Evolutionary conservation across 2,888 invertebrate species (phyloP).

Genomic region (Cheilosia impressa): DNA sequence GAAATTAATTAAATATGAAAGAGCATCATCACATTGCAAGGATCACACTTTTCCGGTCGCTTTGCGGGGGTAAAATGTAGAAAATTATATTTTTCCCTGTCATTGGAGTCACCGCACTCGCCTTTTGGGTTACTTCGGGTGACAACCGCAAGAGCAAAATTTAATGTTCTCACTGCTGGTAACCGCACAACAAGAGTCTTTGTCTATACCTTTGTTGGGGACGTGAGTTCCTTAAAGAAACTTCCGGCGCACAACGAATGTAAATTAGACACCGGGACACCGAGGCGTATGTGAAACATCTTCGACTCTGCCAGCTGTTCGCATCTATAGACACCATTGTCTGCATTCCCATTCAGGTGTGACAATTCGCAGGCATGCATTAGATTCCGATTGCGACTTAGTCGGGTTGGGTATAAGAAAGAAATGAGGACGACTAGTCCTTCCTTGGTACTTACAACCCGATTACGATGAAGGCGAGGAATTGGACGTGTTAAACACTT

Average conservation of each 20-base stretch:
- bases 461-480: conserved; percentile 69
- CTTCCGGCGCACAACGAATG: conserved; percentile 64
- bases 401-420: conserved; percentile 15
- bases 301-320: conserved; percentile 66
- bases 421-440: conserved; percentile 22
- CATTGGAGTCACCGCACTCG: conserved; percentile 52
- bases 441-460: conserved; percentile 67
- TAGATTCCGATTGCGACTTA: conserved; percentile 70
- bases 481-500: conserved; percentile 75
- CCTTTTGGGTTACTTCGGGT: conserved; percentile 50
- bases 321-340: conserved; percentile 41
- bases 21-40: conserved; percentile 72
- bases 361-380: conserved; percentile 73
- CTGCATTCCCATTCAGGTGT: conserved; percentile 60
- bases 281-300: conserved; percentile 72
- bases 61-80: conserved; percentile 63
- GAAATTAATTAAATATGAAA: conserved; percentile 75
- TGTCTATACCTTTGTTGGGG: conserved; percentile 20
- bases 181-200: conserved; percentile 67
- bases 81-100: conserved; percentile 72
- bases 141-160: conserved; percentile 68
- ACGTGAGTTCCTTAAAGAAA: conserved; percentile 63
- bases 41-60: conserved; percentile 72
- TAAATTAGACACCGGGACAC: conserved; percentile 65
- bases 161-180: conserved; percentile 67